Conservation (phyloP, 2,888 invertebrate genomes). For the Catocala nupta region DNA sequence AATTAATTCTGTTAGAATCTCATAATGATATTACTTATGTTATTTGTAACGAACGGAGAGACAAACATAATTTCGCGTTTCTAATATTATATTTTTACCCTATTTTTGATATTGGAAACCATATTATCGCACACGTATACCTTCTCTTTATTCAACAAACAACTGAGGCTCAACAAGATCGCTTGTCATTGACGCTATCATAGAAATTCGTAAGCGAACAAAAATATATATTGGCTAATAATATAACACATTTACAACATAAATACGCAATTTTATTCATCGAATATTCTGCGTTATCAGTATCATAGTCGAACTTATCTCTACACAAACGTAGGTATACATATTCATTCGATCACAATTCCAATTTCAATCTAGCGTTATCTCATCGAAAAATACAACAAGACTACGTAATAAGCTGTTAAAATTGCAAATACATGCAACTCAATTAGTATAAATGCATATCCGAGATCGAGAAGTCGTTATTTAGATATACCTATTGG, state of each 20-base stretch:
- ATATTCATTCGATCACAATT: constrained; percentile 49
- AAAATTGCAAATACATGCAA: constrained; percentile 58
- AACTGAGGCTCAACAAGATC: too few species aligned
- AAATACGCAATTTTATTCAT: constrained; percentile 56
- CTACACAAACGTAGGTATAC: constrained; percentile 31
- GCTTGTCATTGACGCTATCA: too few species aligned
- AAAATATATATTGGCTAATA: constrained; percentile 15
- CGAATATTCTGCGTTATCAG: constrained; percentile 19
- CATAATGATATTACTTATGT: too few species aligned
- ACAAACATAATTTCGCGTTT: too few species aligned
- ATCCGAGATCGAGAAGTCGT: constrained; percentile 45
- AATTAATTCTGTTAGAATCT: too few species aligned
- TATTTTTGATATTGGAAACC: not conserved
- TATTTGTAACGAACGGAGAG: too few species aligned
- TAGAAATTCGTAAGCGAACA: constrained; percentile 9
- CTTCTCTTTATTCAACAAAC: too few species aligned
- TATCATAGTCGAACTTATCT: constrained; percentile 35
- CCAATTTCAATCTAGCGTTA: constrained; percentile 44
- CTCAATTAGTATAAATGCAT: constrained; percentile 63
- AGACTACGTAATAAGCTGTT: constrained; percentile 35
- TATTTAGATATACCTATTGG: constrained; percentile 61
- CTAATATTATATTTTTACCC: too few species aligned
- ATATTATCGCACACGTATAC: not conserved
- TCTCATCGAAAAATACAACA: constrained; percentile 44
- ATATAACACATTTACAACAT: constrained; percentile 44